These are phyloP conservation scores for Phyllostomus hastatus DNA, from an alignment of 2,113 vertebrate species.

Conservation along the genomic window DNA sequence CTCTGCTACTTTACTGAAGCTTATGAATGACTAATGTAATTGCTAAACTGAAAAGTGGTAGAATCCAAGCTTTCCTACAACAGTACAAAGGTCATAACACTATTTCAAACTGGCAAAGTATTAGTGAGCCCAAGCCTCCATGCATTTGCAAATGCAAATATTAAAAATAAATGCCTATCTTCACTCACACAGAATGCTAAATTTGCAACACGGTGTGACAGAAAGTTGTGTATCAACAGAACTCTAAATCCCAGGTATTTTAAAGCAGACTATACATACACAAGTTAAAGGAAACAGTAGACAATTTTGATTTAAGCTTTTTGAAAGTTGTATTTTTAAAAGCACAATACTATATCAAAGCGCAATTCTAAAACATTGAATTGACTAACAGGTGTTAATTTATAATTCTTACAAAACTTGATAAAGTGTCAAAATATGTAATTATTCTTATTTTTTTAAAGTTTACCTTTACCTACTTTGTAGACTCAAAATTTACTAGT, in stretches of 20 bases:
- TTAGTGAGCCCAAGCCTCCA: neutral
- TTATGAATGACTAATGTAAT: neutral
- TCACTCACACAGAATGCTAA: neutral
- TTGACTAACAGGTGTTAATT: neutral
- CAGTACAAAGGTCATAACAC: neutral
- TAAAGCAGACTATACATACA: neutral
- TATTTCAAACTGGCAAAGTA: neutral
- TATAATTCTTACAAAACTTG: neutral
- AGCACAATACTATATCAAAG: neutral
- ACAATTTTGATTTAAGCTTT: neutral
- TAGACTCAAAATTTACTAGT: conserved; percentile 3
- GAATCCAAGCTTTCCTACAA: conserved; percentile 22
- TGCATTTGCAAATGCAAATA: neutral
- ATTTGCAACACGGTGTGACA: neutral
- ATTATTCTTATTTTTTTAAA: neutral
- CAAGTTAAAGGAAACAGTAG: neutral
- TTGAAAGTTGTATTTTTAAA: neutral
- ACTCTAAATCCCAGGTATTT: neutral
- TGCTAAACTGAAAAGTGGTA: conserved; percentile 9
- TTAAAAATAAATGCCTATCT: neutral
- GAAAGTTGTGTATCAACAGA: neutral
- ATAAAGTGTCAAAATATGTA: neutral
- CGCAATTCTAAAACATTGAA: neutral
- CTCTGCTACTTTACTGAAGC: conserved; percentile 1
- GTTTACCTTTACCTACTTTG: neutral